These are phyloP conservation scores for Naja naja DNA, from an alignment of 2,113 vertebrate genomes.

Conservation along the genomic window DNA sequence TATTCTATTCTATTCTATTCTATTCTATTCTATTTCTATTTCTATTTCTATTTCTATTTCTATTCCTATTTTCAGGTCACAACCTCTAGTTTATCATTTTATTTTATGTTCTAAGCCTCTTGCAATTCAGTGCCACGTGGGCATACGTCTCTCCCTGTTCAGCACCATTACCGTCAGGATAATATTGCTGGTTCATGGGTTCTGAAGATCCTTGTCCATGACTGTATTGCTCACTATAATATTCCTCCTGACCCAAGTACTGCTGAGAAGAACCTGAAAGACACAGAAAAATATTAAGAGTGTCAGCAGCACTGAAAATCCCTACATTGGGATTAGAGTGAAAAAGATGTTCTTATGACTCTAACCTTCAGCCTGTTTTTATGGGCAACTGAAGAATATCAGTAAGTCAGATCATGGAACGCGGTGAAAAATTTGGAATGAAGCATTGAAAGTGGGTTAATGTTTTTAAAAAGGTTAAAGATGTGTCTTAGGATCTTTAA, in stretches of 20 bases:
- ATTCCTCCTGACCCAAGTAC: slow-evolving; percentile 94
- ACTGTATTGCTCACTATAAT: slow-evolving; percentile 92
- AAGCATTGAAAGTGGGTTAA: not conserved
- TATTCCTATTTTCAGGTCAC: no score
- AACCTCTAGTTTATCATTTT: not conserved
- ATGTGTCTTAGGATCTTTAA: not conserved
- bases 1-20: no score
- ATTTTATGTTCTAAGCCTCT: not conserved
- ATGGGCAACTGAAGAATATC: not conserved
- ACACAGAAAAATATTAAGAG: not conserved
- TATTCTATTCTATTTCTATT: no score
- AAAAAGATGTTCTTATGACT: not conserved
- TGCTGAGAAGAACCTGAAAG: slow-evolving; percentile 88
- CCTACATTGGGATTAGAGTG: not conserved
- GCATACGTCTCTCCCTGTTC: not conserved
- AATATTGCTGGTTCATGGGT: slow-evolving; percentile 92
- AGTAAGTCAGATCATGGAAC: not conserved
- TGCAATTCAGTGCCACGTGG: not conserved
- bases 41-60: no score
- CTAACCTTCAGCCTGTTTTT: not conserved
- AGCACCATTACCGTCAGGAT: slow-evolving; percentile 85
- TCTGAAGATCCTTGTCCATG: slow-evolving; percentile 88
- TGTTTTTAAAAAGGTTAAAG: not conserved
- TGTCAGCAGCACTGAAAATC: not conserved
- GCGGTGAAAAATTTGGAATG: not conserved